A percentile compares a stretch with the other conserved stretches of the same genome.
phyloP scores from a whole-genome alignment of 2,797 vertebrate genomes.

The Alfaro cultratus region DNA sequence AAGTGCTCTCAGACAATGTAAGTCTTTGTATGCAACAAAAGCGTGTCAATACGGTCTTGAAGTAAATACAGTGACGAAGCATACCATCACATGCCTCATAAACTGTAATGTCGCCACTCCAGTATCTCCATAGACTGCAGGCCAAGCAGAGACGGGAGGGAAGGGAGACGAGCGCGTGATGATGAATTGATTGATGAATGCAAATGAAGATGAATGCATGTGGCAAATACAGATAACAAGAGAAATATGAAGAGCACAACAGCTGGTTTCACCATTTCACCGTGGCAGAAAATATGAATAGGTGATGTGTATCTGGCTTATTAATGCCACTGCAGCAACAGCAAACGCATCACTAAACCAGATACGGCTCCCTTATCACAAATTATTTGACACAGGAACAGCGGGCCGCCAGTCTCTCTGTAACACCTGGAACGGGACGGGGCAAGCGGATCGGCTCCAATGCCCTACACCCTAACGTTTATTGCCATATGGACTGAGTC shows the following conservation, averaged over 20 bases:
- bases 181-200: slow-evolving; percentile 80
- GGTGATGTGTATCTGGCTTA: slow-evolving; percentile 70
- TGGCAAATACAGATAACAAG: slow-evolving; percentile 74
- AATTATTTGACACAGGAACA: slow-evolving; percentile 43
- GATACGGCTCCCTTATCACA: slow-evolving; percentile 62
- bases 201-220: slow-evolving; percentile 77
- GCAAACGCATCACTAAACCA: slow-evolving; percentile 58
- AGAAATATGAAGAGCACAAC: slow-evolving; percentile 63
- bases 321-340: slow-evolving; percentile 60
- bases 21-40: slow-evolving; percentile 27
- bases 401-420: slow-evolving; percentile 24
- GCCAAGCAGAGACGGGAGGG: slow-evolving; percentile 50
- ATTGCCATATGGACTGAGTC: slow-evolving; percentile 51
- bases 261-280: slow-evolving; percentile 55
- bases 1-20: slow-evolving; percentile 20
- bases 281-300: slow-evolving; percentile 57
- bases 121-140: slow-evolving; percentile 55
- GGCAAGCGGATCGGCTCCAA: slow-evolving; percentile 50
- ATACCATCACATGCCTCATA: slow-evolving; percentile 75
- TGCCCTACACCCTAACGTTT: slow-evolving; percentile 43
- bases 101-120: slow-evolving; percentile 65
- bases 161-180: slow-evolving; percentile 47
- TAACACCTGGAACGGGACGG: slow-evolving; percentile 58
- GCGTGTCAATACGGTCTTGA: slow-evolving; percentile 38
- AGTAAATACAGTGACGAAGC: slow-evolving; percentile 62